phyloP scores from a whole-genome alignment of 1,140 invertebrate species.

The Ips nitidus region DNA sequence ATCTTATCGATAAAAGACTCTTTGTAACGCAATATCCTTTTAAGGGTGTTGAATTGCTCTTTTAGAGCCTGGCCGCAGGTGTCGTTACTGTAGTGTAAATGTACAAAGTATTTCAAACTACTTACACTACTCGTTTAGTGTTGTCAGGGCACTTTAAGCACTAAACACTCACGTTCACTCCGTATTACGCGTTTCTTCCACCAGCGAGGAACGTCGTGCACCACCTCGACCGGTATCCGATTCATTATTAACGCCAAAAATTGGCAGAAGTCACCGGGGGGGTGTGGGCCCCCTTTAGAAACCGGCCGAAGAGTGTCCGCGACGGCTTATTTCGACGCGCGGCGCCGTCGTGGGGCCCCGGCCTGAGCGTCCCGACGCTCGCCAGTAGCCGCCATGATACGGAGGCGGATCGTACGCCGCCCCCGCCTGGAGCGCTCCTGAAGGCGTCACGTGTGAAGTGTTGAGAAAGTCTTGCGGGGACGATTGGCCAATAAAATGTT shows the following conservation, averaged over 20 bases:
- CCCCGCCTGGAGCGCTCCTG: conserved; percentile 11
- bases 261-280: not conserved
- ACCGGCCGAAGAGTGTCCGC: not conserved
- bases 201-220: not conserved
- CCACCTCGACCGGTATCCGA: conserved; percentile 19
- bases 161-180: too few relatives aligned
- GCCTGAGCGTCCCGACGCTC: conserved; percentile 33
- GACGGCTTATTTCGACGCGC: conserved; percentile 24
- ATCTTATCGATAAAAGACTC: conserved; percentile 1
- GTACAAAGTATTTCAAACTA: too few relatives aligned
- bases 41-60: not conserved
- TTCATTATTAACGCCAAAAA: conserved; percentile 33
- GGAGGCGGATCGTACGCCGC: conserved; percentile 33
- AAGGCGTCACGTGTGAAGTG: conserved; percentile 33
- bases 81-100: too few relatives aligned
- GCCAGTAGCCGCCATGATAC: conserved; percentile 43
- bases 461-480: conserved; percentile 4
- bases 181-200: too few relatives aligned
- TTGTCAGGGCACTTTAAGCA: too few relatives aligned
- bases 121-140: too few relatives aligned
- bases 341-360: conserved; percentile 22
- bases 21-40: not conserved
- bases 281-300: not conserved
- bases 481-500: conserved; percentile 10
- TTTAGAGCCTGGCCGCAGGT: not conserved